Percentiles rank a stretch among this genome's conserved stretches.
Conservation (phyloP, 2,888 invertebrate species). For the Carpatolechia fugitivella region DNA sequence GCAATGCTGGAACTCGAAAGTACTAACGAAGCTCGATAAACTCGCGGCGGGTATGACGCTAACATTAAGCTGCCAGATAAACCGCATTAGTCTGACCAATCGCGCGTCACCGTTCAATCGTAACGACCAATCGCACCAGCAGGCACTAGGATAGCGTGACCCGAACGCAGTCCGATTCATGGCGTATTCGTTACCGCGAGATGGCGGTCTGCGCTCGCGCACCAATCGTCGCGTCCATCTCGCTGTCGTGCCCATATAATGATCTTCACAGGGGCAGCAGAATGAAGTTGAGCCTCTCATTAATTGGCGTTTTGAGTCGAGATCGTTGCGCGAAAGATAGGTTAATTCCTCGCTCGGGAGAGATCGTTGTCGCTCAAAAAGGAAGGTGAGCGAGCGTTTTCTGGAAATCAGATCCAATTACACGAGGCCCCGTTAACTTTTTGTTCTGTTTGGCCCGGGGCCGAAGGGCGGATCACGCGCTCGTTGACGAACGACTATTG, state of each 20-base stretch:
- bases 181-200: slow-evolving; percentile 75
- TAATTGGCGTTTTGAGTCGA: slow-evolving; percentile 79
- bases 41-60: slow-evolving; percentile 67
- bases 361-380: slow-evolving; percentile 78
- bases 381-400: slow-evolving; percentile 75
- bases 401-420: slow-evolving; percentile 80
- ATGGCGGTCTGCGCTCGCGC: slow-evolving; percentile 69
- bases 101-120: slow-evolving; percentile 65
- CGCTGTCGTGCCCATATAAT: slow-evolving; percentile 79
- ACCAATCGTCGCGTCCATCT: slow-evolving; percentile 78
- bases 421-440: slow-evolving; percentile 74
- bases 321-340: slow-evolving; percentile 78
- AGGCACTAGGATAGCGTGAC: slow-evolving; percentile 77
- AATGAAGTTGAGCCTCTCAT: slow-evolving; percentile 80
- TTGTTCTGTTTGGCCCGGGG: slow-evolving; percentile 72
- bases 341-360: slow-evolving; percentile 75
- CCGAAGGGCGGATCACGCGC: slow-evolving; percentile 49
- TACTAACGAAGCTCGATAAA: slow-evolving; percentile 70
- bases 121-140: slow-evolving; percentile 68
- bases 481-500: slow-evolving; percentile 63
- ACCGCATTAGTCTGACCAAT: slow-evolving; percentile 65
- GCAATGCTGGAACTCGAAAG: slow-evolving; percentile 67
- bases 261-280: slow-evolving; percentile 78
- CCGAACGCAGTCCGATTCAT: slow-evolving; percentile 74
- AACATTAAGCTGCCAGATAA: slow-evolving; percentile 64